Evolutionary conservation across 2,888 invertebrate species (phyloP).

Genomic region (Tetheella fluctuosa): DNA sequence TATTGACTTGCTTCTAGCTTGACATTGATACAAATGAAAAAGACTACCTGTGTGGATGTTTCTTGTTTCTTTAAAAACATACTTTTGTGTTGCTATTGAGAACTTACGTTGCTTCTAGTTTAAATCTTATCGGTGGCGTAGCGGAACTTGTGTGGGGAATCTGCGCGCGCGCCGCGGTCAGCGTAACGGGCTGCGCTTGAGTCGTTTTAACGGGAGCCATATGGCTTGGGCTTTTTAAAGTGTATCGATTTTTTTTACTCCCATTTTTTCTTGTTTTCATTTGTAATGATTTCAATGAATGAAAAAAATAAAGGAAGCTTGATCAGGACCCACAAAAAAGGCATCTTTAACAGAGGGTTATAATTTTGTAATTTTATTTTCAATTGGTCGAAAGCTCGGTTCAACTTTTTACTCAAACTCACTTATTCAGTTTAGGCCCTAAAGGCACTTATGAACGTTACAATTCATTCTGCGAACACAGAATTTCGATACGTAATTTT

Average conservation of each 20-base stretch:
- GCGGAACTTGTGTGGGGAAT: slow-evolving; percentile 13
- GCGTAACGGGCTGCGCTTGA: slow-evolving; percentile 47
- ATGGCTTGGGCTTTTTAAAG: slow-evolving; percentile 13
- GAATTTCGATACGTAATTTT: background rate
- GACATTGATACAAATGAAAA: no score
- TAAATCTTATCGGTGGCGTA: background rate
- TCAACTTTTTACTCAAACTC: background rate
- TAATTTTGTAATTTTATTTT: no score
- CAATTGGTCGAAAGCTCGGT: background rate
- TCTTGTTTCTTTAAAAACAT: no score
- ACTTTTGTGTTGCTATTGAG: slow-evolving; percentile 1
- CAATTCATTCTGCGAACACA: no score
- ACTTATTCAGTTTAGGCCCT: no score
- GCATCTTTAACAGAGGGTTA: no score
- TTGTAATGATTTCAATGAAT: background rate
- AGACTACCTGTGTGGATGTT: no score
- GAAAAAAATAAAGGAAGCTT: no score
- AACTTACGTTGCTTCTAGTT: slow-evolving; percentile 18
- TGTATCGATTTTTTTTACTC: background rate
- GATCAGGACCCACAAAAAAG: no score
- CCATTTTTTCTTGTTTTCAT: background rate
- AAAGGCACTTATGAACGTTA: no score
- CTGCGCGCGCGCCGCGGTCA: slow-evolving; percentile 40
- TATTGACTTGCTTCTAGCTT: no score
- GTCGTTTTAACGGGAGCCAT: slow-evolving; percentile 45